phyloP scores from a whole-genome alignment of 35 echinoderm and acorn worm genomes.

The Apostichopus californicus region DNA sequence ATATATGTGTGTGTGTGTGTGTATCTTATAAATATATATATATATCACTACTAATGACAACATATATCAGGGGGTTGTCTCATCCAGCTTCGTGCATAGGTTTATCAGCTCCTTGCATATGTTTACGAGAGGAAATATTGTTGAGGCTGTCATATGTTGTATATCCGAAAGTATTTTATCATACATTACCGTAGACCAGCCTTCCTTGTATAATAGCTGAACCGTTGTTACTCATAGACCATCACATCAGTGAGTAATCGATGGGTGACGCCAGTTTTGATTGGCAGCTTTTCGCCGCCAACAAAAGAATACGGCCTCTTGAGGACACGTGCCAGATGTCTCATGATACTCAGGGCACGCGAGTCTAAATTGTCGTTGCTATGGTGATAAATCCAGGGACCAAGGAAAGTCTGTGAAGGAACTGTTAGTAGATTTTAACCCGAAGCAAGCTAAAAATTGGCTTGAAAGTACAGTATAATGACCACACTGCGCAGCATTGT shows the following conservation, averaged over 20 bases:
- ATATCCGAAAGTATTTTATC: too few relatives aligned
- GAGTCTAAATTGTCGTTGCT: slow-evolving; percentile 23
- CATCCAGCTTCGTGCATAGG: too few relatives aligned
- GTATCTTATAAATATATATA: too few relatives aligned
- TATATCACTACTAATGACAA: too few relatives aligned
- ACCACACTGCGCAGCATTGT: not conserved
- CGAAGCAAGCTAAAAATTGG: too few relatives aligned
- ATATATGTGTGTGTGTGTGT: too few relatives aligned
- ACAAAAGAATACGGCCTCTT: slow-evolving; percentile 33
- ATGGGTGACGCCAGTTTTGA: slow-evolving; percentile 35
- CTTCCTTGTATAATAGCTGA: not conserved
- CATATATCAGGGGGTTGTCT: too few relatives aligned
- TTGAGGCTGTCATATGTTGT: too few relatives aligned
- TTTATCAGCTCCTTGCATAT: too few relatives aligned
- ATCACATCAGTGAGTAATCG: slow-evolving; percentile 21
- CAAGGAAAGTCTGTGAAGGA: slow-evolving; percentile 6
- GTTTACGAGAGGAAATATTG: too few relatives aligned
- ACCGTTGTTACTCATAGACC: not conserved
- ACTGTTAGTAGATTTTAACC: not conserved
- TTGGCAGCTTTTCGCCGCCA: slow-evolving; percentile 15
- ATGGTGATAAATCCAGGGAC: slow-evolving; percentile 29
- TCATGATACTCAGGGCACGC: slow-evolving; percentile 25
- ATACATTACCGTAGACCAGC: too few relatives aligned
- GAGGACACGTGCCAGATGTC: slow-evolving; percentile 33
- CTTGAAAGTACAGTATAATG: too few relatives aligned